These are phyloP conservation scores for Plusia festucae DNA, from an alignment of 2,888 invertebrate genomes.

Conservation along the genomic window DNA sequence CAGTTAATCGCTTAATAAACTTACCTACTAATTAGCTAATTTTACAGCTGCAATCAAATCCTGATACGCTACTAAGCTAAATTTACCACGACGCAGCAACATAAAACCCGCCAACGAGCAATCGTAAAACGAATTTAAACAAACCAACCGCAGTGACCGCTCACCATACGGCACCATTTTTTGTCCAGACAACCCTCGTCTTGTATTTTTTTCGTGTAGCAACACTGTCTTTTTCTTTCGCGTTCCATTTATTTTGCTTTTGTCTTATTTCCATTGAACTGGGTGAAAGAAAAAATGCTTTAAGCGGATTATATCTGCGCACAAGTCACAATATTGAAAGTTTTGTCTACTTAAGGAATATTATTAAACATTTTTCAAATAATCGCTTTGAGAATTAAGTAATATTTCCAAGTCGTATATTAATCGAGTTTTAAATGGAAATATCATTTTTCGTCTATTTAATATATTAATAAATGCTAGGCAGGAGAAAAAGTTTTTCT, in stretches of 20 bases:
- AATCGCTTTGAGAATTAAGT: conserved; percentile 6
- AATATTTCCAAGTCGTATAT: neutral
- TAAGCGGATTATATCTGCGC: conserved; percentile 46
- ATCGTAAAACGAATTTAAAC: conserved; percentile 72
- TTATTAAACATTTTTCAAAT: conserved; percentile 27
- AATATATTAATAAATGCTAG: too few species aligned
- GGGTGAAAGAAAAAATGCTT: conserved; percentile 33
- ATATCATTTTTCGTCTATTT: too few species aligned
- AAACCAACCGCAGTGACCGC: conserved; percentile 71
- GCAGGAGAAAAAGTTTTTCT: too few species aligned
- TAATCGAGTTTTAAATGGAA: too few species aligned
- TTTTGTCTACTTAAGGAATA: conserved; percentile 16
- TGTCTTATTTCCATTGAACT: conserved; percentile 42
- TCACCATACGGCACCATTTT: conserved; percentile 75
- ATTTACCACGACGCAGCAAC: conserved; percentile 46
- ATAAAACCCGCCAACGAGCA: conserved; percentile 52
- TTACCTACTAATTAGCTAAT: conserved; percentile 56
- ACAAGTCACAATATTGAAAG: conserved; percentile 50
- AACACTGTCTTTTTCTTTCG: conserved; percentile 72
- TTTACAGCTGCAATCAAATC: conserved; percentile 50
- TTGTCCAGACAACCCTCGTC: conserved; percentile 69
- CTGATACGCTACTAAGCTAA: conserved; percentile 52
- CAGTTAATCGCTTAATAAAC: conserved; percentile 57
- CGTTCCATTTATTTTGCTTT: conserved; percentile 48
- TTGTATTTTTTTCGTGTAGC: conserved; percentile 66